Base-by-base conservation (phyloP, 1,140 invertebrate species). In the Nebria ingens region DNA sequence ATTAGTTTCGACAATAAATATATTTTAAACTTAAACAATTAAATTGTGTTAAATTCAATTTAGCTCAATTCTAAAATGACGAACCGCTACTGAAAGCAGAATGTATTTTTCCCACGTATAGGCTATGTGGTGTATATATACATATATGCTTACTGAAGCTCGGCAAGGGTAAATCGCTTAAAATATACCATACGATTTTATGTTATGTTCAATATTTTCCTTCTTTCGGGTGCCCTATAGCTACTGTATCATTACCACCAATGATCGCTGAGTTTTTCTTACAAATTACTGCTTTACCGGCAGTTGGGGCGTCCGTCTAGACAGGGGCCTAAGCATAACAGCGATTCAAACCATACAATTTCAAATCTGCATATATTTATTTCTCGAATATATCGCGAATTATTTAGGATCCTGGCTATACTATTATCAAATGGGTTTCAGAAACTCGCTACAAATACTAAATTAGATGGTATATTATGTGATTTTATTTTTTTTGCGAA, bases 341-440 rank as follows among this genome's bases (percentile, higher is more conserved):
- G 4, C 4, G 13, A 29, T 29, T n/a, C 25, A n/a, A 34, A 45
- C 40, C 17, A 45, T 45, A 45, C 40, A 45, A 45, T 45, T 45
- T 45, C 40, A 45, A 11, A 45, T 45, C 40, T 45, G 40, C 40
- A 45, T 45, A 29, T 29, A 45, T 45, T 45, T 45, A 45, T 11
- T 11, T 45, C 40, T 34, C 6, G 25, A n/a, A n/a, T n/a, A n/a
- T n/a, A n/a, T n/a, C n/a, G n/a, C n/a, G n/a, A n/a, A n/a, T n/a
- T n/a, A n/a, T n/a, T n/a, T n/a, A n/a, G n/a, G n/a, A n/a, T n/a
- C n/a, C n/a, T n/a, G n/a, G n/a, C n/a, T n/a, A n/a, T n/a, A n/a
- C n/a, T n/a, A n/a, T n/a, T n/a, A n/a, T n/a, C n/a, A n/a, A n/a
- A n/a, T n/a, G n/a, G n/a, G n/a, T n/a, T n/a, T n/a, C n/a, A n/a